These are phyloP conservation scores for Drosophila pseudoananassae DNA, from an alignment of 1,140 invertebrate genomes.

Conservation along the genomic window DNA sequence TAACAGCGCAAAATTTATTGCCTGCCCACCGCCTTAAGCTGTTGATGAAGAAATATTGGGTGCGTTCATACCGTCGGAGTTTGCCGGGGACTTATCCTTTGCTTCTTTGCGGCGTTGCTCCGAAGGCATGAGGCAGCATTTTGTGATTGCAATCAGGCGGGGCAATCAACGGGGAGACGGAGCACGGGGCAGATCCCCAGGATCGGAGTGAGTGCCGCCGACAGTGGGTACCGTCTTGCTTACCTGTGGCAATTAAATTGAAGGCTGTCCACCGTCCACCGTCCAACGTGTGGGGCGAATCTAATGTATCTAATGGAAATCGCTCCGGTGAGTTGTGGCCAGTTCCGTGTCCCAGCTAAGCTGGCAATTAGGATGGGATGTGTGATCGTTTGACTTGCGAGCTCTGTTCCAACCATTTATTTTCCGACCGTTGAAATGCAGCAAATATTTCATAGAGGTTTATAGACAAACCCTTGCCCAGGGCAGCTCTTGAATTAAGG, in stretches of 20 bases:
- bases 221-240: slow-evolving; percentile 37
- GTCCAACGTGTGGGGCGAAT: not conserved
- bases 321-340: slow-evolving; percentile 38
- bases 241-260: slow-evolving; percentile 58
- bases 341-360: slow-evolving; percentile 21
- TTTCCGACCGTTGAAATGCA: not conserved
- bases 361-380: slow-evolving; percentile 40
- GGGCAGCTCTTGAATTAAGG: not conserved
- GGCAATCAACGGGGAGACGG: not conserved
- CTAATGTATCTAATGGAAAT: slow-evolving; percentile 47
- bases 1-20: slow-evolving; percentile 82
- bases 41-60: slow-evolving; percentile 82
- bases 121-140: slow-evolving; percentile 66
- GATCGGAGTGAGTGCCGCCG: slow-evolving; percentile 38
- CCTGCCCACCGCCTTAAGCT: slow-evolving; percentile 79
- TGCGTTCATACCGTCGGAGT: slow-evolving; percentile 34
- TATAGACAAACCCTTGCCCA: not conserved
- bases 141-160: slow-evolving; percentile 56
- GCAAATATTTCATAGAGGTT: slow-evolving; percentile 4
- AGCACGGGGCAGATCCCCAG: slow-evolving; percentile 2
- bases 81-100: slow-evolving; percentile 27
- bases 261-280: slow-evolving; percentile 13
- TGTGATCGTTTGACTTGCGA: slow-evolving; percentile 21
- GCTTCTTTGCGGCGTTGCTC: slow-evolving; percentile 13
- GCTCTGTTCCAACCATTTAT: not conserved